These are phyloP conservation scores for Rhinichthys osculus DNA, from an alignment of 2,797 vertebrate genomes.

Conservation along the genomic window DNA sequence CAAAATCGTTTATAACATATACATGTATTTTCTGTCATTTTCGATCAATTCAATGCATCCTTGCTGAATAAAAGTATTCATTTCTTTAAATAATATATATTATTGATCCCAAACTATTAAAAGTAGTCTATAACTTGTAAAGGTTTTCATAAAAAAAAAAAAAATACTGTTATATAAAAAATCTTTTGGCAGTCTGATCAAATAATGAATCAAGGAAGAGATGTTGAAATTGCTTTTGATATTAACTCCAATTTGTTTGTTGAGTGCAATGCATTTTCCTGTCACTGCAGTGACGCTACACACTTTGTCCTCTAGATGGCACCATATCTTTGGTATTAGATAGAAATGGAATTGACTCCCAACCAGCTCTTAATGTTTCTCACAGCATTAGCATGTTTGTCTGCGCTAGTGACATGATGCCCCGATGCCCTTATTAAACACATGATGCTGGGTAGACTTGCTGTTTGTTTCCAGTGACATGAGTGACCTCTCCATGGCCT, in stretches of 20 bases:
- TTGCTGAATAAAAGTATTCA: too few relatives aligned
- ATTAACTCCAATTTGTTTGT: neutral
- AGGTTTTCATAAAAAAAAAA: neutral
- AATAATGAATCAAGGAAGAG: neutral
- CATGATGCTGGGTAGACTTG: neutral
- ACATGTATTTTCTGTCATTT: too few relatives aligned
- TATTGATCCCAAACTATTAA: too few relatives aligned
- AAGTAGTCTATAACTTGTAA: too few relatives aligned
- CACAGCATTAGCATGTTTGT: neutral
- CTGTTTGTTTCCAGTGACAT: neutral
- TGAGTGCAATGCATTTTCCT: neutral
- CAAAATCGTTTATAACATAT: too few relatives aligned
- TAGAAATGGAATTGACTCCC: neutral
- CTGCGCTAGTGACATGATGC: neutral
- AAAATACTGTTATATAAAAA: neutral
- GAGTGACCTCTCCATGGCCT: neutral
- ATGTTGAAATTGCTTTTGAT: neutral
- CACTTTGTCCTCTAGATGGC: conserved; percentile 42
- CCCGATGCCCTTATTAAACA: neutral
- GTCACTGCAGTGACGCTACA: neutral
- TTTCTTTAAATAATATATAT: too few relatives aligned
- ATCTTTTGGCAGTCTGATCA: neutral
- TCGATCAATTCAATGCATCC: too few relatives aligned
- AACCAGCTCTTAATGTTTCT: conserved; percentile 23
- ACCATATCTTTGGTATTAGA: neutral